A percentile compares a stretch with the other conserved stretches of the same genome.
These are phyloP conservation scores for Chrysaora quinquecirrha DNA, from an alignment of 30 jellyfish, hydroid and myxozoan species.

Conservation along the genomic window DNA sequence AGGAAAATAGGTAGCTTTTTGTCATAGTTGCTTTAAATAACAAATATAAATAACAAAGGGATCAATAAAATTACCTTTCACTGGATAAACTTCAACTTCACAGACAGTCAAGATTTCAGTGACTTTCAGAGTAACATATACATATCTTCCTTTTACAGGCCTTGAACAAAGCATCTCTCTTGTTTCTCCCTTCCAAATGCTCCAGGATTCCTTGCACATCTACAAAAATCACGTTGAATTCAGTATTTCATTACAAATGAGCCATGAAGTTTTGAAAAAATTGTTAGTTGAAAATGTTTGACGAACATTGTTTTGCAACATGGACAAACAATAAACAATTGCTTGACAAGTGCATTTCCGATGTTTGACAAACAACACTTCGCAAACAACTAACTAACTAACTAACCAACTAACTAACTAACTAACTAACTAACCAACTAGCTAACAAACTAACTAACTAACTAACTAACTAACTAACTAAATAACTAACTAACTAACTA, in stretches of 20 bases:
- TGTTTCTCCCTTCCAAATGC: slow-evolving; percentile 60
- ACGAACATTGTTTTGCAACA: no score
- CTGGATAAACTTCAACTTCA: slow-evolving; percentile 66
- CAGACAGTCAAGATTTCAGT: slow-evolving; percentile 64
- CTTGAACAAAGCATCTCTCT: slow-evolving; percentile 52
- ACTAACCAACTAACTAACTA: no score
- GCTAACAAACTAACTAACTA: no score
- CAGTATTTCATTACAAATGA: no score
- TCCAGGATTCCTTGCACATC: slow-evolving; percentile 30
- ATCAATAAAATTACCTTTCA: slow-evolving; percentile 19
- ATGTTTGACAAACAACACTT: no score
- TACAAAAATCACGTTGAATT: background rate
- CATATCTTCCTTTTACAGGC: slow-evolving; percentile 62
- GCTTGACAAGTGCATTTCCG: no score
- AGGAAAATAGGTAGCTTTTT: no score
- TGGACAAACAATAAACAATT: background rate
- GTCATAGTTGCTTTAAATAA: no score
- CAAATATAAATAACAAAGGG: background rate
- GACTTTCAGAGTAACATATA: slow-evolving; percentile 40
- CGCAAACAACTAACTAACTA: no score
- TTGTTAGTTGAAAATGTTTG: background rate
- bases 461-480: no score
- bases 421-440: no score
- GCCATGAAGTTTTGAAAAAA: background rate
- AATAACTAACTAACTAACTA: no score